Percentiles rank a stretch among this genome's conserved stretches.
phyloP scores from a whole-genome alignment of 2,888 invertebrate species.

The Cylloceria caligata region DNA sequence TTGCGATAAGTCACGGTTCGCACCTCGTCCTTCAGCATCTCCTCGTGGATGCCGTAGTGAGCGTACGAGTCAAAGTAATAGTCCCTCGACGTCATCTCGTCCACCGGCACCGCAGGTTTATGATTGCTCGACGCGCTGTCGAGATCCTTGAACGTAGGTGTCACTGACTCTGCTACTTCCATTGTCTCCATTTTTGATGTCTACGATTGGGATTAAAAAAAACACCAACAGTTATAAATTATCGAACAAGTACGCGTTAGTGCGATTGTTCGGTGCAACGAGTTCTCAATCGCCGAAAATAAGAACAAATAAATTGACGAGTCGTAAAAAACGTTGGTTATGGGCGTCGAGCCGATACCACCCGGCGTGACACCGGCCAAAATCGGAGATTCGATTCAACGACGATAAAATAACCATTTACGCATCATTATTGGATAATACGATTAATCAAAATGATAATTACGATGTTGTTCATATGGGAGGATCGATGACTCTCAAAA shows the following conservation, averaged over 20 bases:
- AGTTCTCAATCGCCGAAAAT: neutral
- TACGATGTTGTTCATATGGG: slow-evolving; percentile 76
- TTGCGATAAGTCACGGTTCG: slow-evolving; percentile 99
- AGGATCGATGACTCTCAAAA: slow-evolving; percentile 33
- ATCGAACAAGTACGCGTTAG: too few relatives aligned
- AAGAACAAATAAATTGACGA: too few relatives aligned
- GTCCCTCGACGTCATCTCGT: slow-evolving; percentile 99
- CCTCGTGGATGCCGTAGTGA: slow-evolving; percentile 99
- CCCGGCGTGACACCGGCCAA: slow-evolving; percentile 19
- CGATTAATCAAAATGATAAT: slow-evolving; percentile 65
- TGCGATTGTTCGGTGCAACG: too few relatives aligned
- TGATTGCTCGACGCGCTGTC: slow-evolving; percentile 74
- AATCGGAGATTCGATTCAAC: neutral
- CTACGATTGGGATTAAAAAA: slow-evolving; percentile 70
- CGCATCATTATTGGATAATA: neutral
- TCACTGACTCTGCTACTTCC: slow-evolving; percentile 85
- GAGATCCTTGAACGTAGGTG: slow-evolving; percentile 71
- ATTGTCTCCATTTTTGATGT: slow-evolving; percentile 85
- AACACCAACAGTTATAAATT: neutral
- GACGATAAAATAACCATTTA: neutral
- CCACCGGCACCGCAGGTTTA: slow-evolving; percentile 88
- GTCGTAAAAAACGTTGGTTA: slow-evolving; percentile 30
- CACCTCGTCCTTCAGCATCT: slow-evolving; percentile 99
- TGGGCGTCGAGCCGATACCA: slow-evolving; percentile 14
- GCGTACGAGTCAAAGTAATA: slow-evolving; percentile 99